Evolutionary conservation across 2,797 vertebrate species (phyloP).

Genomic region (Halcyon chelicuti): DNA sequence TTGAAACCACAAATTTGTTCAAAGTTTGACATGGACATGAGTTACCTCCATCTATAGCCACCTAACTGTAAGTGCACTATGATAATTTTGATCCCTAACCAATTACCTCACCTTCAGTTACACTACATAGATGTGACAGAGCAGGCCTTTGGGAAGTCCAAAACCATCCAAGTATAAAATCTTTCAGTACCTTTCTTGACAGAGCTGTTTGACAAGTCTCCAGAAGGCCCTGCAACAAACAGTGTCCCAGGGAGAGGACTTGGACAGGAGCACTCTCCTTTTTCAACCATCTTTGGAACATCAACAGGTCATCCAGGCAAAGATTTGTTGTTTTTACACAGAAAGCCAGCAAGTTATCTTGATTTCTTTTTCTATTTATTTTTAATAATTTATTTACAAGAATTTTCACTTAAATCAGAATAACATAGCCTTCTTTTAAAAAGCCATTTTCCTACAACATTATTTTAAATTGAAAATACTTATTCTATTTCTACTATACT

Average conservation of each 20-base stretch:
- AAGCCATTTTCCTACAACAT: not conserved
- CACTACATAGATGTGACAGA: not conserved
- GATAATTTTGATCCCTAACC: constrained; percentile 1
- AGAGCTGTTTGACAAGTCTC: not conserved
- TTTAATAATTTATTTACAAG: not conserved
- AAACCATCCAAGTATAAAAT: not conserved
- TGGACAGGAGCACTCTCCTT: not conserved
- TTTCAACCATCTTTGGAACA: not conserved
- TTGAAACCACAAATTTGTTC: not conserved
- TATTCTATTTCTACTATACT: not conserved
- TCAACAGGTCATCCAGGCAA: not conserved
- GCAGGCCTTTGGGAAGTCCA: constrained; percentile 8
- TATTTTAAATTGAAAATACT: not conserved
- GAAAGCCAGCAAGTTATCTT: not conserved
- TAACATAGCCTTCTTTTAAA: not conserved
- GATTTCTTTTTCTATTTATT: not conserved
- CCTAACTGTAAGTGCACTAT: not conserved
- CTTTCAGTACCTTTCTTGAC: not conserved
- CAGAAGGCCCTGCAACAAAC: not conserved
- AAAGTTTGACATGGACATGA: not conserved
- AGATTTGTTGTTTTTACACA: not conserved
- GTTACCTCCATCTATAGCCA: not conserved
- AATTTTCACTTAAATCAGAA: not conserved
- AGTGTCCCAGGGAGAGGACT: not conserved
- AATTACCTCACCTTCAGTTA: constrained; percentile 2